These are phyloP conservation scores for Protosalanx chinensis DNA, from an alignment of 2,797 vertebrate species.

Conservation along the genomic window DNA sequence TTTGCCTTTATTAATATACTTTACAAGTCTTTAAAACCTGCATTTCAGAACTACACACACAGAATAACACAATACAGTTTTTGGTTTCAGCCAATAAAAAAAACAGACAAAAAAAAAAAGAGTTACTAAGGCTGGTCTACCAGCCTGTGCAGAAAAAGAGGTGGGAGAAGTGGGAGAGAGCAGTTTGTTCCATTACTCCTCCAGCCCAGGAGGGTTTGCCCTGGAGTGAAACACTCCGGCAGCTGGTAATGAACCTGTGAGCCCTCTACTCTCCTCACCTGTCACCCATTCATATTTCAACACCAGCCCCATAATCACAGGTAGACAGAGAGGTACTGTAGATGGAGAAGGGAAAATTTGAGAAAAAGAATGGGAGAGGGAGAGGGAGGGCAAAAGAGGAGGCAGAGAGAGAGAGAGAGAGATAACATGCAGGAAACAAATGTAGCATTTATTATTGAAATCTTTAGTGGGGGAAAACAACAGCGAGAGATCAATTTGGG, in stretches of 20 bases:
- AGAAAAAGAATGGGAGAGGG: too few species aligned
- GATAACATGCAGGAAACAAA: not conserved
- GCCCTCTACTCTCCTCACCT: conserved; percentile 38
- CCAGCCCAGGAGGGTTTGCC: conserved; percentile 24
- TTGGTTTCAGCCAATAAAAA: too few species aligned
- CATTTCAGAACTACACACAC: too few species aligned
- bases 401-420: conserved; percentile 14
- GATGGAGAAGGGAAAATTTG: not conserved
- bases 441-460: conserved; percentile 2
- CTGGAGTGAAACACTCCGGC: conserved; percentile 48
- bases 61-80: too few species aligned
- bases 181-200: too few species aligned
- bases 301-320: conserved; percentile 14
- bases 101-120: too few species aligned
- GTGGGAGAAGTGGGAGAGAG: too few species aligned
- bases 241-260: conserved; percentile 55
- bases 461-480: not conserved
- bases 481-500: not conserved
- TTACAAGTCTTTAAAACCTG: too few species aligned
- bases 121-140: too few species aligned
- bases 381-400: not conserved
- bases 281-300: conserved; percentile 39
- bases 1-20: too few species aligned
- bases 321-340: not conserved
- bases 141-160: too few species aligned